A percentile compares a stretch with the other conserved stretches of the same genome.
phyloP scores from a whole-genome alignment of 1,140 invertebrate species.

The Plectus sambesii region DNA sequence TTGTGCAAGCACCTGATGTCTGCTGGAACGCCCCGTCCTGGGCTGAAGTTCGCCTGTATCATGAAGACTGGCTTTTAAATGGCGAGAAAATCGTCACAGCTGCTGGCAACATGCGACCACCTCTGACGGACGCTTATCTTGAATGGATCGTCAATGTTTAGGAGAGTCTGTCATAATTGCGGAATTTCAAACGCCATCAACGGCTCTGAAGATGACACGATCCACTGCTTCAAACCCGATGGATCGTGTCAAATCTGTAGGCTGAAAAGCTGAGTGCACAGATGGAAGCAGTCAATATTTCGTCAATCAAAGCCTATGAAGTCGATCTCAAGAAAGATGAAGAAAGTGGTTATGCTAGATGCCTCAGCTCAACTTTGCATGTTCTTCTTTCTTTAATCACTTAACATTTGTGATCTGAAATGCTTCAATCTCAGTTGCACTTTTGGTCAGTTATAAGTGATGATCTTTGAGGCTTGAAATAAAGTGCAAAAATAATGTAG shows the following conservation, averaged over 20 bases:
- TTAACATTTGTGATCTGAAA: no score
- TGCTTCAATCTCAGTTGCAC: no score
- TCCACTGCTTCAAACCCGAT: conserved; percentile 2
- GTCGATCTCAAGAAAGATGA: no score
- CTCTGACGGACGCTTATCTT: neutral
- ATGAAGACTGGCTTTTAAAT: conserved; percentile 13
- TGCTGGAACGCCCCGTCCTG: conserved; percentile 1
- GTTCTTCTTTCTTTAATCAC: no score
- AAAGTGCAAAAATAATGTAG: no score
- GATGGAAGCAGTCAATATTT: no score
- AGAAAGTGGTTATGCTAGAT: no score
- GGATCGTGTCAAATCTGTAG: neutral
- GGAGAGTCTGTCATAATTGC: conserved; percentile 9
- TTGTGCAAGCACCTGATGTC: neutral
- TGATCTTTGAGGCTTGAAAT: no score
- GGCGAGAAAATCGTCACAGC: conserved; percentile 9
- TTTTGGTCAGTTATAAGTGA: no score
- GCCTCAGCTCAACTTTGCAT: no score
- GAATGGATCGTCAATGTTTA: conserved; percentile 11
- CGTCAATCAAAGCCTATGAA: no score
- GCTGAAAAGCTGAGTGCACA: no score
- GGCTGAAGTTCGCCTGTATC: neutral
- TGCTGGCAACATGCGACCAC: conserved; percentile 11
- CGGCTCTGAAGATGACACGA: conserved; percentile 7
- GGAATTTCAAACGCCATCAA: conserved; percentile 9